These are phyloP conservation scores for Ladona fulva DNA, from an alignment of 1,140 invertebrate species.

Conservation along the genomic window DNA sequence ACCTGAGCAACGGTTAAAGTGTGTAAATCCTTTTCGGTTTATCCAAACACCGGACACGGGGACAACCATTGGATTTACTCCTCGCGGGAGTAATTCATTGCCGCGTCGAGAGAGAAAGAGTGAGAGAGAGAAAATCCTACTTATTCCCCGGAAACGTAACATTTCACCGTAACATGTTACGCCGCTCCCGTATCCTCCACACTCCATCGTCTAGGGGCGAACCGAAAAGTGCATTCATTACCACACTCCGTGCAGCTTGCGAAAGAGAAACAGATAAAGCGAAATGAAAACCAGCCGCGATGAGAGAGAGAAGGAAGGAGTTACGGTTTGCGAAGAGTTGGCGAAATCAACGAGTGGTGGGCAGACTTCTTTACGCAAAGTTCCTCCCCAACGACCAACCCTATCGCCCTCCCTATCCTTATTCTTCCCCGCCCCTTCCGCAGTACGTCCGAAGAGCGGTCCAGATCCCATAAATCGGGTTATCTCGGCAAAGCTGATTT, in stretches of 20 bases:
- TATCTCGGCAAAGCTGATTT: conserved; percentile 2
- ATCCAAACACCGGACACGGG: not conserved
- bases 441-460: not conserved
- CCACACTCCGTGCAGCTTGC: not conserved
- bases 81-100: not conserved
- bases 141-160: not conserved
- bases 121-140: not conserved
- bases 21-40: not conserved
- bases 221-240: not conserved
- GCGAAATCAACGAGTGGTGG: not conserved
- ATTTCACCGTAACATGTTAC: not conserved
- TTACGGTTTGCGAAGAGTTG: not conserved
- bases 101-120: not conserved
- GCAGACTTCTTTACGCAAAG: not conserved
- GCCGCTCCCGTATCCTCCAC: not conserved
- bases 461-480: conserved; percentile 1
- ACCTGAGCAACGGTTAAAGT: no score
- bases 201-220: not conserved
- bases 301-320: no score
- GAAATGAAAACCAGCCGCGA: not conserved
- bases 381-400: not conserved
- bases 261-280: not conserved
- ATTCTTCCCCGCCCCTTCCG: not conserved
- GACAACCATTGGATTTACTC: not conserved
- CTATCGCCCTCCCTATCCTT: not conserved